phyloP scores from a whole-genome alignment of 2,113 vertebrate genomes.

The Tichodroma muraria region DNA sequence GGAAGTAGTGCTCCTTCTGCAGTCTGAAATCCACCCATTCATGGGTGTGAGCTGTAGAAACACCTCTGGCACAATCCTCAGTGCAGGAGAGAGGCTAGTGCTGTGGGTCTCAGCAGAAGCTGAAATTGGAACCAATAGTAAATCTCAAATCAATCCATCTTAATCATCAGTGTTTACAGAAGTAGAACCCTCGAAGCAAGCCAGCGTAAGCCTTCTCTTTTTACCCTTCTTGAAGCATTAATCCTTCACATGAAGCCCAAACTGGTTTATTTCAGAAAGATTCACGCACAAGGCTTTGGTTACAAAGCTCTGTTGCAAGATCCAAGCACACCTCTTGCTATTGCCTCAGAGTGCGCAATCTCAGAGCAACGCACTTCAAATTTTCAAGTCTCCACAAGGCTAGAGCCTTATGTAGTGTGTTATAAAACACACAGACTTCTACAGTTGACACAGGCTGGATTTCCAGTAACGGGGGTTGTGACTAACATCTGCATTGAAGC shows the following conservation, averaged over 20 bases:
- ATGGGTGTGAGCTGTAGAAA: not conserved
- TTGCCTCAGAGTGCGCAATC: not conserved
- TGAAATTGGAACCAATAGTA: not conserved
- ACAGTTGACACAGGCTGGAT: not conserved
- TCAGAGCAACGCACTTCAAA: not conserved
- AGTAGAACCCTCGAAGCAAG: not conserved
- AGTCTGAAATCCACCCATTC: not conserved
- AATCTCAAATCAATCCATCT: not conserved
- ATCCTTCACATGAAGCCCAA: not conserved
- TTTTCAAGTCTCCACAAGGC: not conserved
- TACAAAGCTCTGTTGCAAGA: not conserved
- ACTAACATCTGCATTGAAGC: not conserved
- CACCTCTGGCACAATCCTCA: not conserved
- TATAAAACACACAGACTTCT: not conserved
- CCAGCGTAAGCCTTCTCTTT: accelerated
- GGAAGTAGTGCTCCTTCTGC: not conserved
- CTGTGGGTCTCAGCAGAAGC: not conserved
- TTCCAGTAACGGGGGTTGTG: not conserved
- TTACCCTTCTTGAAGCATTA: not conserved
- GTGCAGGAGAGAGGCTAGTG: not conserved
- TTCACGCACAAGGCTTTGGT: not conserved
- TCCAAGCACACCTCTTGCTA: not conserved
- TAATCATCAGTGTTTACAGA: not conserved
- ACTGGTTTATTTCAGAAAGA: not conserved
- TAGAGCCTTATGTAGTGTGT: not conserved